Evolutionary conservation across 1,140 invertebrate genomes (phyloP).

Genomic region (Anastrepha obliqua): DNA sequence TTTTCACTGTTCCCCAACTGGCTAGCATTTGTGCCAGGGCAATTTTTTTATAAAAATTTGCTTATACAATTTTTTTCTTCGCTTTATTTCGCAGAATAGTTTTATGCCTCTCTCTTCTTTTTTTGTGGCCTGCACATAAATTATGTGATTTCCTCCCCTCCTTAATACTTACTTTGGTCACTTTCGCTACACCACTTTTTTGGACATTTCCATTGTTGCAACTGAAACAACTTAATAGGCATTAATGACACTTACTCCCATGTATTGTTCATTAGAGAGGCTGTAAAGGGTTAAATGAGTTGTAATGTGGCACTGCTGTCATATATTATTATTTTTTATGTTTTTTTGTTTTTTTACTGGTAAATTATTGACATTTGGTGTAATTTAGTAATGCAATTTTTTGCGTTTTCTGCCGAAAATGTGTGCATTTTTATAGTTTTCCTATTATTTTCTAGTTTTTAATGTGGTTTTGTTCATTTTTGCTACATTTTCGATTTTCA

Average conservation of each 20-base stretch:
- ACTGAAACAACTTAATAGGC: conserved; percentile 3
- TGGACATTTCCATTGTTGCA: not conserved
- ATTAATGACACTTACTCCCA: not conserved
- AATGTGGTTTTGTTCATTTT: no score
- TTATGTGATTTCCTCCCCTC: conserved; percentile 10
- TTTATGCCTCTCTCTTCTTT: not conserved
- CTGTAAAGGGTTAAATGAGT: conserved; percentile 10
- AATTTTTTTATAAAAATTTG: not conserved
- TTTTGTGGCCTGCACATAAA: conserved; percentile 11
- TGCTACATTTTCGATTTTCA: no score
- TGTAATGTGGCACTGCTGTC: conserved; percentile 7
- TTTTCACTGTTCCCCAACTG: not conserved
- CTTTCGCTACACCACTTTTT: not conserved
- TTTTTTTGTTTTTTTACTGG: not conserved
- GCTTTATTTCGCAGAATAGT: not conserved
- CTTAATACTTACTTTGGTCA: not conserved
- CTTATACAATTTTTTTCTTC: not conserved
- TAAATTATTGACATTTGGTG: not conserved
- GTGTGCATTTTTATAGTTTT: not conserved
- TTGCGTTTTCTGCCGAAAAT: not conserved
- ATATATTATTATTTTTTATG: not conserved
- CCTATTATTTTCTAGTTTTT: not conserved
- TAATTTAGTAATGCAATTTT: not conserved
- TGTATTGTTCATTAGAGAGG: conserved; percentile 7
- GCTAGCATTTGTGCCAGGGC: not conserved